These are phyloP conservation scores for Volucella inflata DNA, from an alignment of 2,888 invertebrate species.

Conservation along the genomic window DNA sequence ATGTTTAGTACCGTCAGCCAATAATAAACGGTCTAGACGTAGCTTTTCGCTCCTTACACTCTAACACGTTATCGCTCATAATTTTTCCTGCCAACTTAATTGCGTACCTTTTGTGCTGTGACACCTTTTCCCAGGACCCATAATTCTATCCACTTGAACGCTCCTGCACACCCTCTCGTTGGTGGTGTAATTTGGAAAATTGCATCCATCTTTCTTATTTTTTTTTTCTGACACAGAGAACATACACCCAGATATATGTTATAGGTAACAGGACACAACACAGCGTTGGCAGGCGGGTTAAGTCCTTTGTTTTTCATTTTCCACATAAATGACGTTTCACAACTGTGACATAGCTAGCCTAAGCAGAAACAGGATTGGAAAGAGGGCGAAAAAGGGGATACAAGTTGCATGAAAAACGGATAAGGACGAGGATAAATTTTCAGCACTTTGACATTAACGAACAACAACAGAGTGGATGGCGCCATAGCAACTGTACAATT, in stretches of 20 bases:
- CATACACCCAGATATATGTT: not conserved
- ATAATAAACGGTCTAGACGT: slow-evolving; percentile 1
- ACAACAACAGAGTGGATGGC: slow-evolving; percentile 41
- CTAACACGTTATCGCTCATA: slow-evolving; percentile 27
- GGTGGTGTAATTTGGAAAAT: slow-evolving; percentile 52
- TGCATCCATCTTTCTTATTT: slow-evolving; percentile 48
- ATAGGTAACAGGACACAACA: not conserved
- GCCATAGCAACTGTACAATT: slow-evolving; percentile 17
- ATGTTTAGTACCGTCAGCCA: not conserved
- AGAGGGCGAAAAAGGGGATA: not conserved
- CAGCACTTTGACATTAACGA: slow-evolving; percentile 67
- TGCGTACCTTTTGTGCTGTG: slow-evolving; percentile 16
- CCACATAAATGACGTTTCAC: slow-evolving; percentile 59
- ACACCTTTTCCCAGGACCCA: not conserved
- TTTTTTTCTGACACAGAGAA: not conserved
- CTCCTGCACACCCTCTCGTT: not conserved
- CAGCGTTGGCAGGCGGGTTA: not conserved
- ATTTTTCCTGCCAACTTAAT: slow-evolving; percentile 21
- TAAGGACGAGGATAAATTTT: slow-evolving; percentile 63
- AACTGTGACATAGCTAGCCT: slow-evolving; percentile 47
- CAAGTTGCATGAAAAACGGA: slow-evolving; percentile 58
- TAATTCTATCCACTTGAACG: not conserved
- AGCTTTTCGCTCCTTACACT: not conserved
- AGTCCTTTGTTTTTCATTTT: slow-evolving; percentile 42
- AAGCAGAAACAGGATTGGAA: slow-evolving; percentile 11